Evolutionary conservation across 2,888 invertebrate genomes (phyloP), one percentile per base, ranked within the genome.

Genomic region (Apoderus coryli): DNA sequence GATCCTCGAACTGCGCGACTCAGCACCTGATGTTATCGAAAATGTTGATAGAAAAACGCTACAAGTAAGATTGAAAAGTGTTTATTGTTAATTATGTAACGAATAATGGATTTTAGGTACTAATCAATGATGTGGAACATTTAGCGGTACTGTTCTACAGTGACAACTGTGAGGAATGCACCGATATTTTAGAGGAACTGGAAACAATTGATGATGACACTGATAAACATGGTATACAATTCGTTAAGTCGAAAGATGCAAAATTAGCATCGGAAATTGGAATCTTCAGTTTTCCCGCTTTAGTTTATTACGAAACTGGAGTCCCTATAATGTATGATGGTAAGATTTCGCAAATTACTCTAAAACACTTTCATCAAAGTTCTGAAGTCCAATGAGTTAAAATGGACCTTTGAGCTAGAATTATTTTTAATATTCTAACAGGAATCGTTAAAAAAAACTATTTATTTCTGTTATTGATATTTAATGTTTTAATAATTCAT

Each of bases 321-420:
- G 85, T 86, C 44, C 89, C 89, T 47, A 86, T 88, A 52, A 85
- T 88, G 80, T 90, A 84, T 60, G 85, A 88, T 65, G 89, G 89
- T 89, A 70, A 79, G 79, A 37, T n/a, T n/a, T n/a, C n/a, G n/a
- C n/a, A n/a, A n/a, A n/a, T n/a, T n/a, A n/a, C n/a, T n/a, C n/a
- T n/a, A n/a, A n/a, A n/a, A n/a, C n/a, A n/a, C n/a, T n/a, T n/a
- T n/a, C n/a, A n/a, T n/a, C n/a, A n/a, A n/a, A n/a, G n/a, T n/a
- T n/a, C n/a, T n/a, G n/a, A n/a, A n/a, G n/a, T n/a, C n/a, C n/a
- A n/a, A n/a, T n/a, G n/a, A n/a, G n/a, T n/a, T n/a, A n/a, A n/a
- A n/a, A n/a, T n/a, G n/a, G n/a, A n/a, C n/a, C n/a, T n/a, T n/a
- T n/a, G n/a, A n/a, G n/a, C n/a, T n/a, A n/a, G n/a, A n/a, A n/a